Evolutionary conservation across 2,888 invertebrate species (phyloP), one percentile per base, ranked within the genome.

Genomic region (Phortica magna): DNA sequence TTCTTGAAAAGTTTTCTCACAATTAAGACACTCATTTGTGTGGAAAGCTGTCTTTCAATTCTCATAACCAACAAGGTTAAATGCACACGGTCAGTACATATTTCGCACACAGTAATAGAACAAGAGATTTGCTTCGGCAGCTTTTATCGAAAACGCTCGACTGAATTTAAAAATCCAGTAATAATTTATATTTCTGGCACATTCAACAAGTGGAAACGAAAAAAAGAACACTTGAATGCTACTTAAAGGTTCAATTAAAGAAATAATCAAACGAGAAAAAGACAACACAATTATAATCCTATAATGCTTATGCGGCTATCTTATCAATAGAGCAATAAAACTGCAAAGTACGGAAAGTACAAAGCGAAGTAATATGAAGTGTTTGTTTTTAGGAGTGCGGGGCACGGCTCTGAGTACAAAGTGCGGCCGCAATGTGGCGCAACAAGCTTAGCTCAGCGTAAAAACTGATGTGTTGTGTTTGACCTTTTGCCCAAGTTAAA

Each of bases 271-370:
- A 31, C 31, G 31, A 31, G 14, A 48, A 48, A 10, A 14, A 22
- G 31, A 71, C 53, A 53, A 55, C n/a, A 55, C 43, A 19, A 9
- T 10, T 31, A 70, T 79, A 82, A 81, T 77, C 80, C 76, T 3
- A n/a, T 75, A 76, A 31, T 72, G 75, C 78, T 76, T 75, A 77
- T 76, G 61, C 75, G 53, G 39, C 78, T 78, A 87, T 87, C 84
- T 87, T 82, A 84, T 84, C 84, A 82, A 76, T 75, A 76, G 75
- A 79, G 61, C 78, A 79, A 75, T 71, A 79, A 55, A 41, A 22
- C 84, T 79, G 73, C 88, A 84, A 84, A 85, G 84, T 82, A 78
- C 83, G 17, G 75, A 31, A 59, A 78, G 78, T 76, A 73, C 73
- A 64, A 61, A 77, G 22, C 76, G 39, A 79, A 48, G 48, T 48